Conservation (phyloP, 2,888 invertebrate genomes). For the Abrostola triplasia region DNA sequence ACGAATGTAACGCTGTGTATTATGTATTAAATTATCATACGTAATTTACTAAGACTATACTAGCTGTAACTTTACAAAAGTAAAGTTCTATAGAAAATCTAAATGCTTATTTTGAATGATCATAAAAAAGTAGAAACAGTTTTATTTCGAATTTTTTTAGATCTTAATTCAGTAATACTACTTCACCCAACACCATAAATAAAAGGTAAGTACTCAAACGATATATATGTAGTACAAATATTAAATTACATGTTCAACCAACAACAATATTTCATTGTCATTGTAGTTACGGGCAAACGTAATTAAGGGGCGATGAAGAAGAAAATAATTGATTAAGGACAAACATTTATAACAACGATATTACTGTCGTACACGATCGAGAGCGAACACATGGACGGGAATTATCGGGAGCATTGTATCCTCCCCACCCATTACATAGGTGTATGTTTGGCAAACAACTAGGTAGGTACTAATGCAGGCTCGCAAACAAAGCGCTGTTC, state of each 20-base stretch:
- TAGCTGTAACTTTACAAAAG: too few relatives aligned
- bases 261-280: constrained; percentile 44
- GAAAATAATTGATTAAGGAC: constrained; percentile 39
- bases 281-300: constrained; percentile 14
- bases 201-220: neutral
- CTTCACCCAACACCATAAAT: too few relatives aligned
- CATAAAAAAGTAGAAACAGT: too few relatives aligned
- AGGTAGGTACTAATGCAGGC: constrained; percentile 55
- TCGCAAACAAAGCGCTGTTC: constrained; percentile 47
- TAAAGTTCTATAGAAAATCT: too few relatives aligned
- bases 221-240: neutral
- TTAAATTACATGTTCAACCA: constrained; percentile 2
- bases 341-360: constrained; percentile 23
- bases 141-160: too few relatives aligned
- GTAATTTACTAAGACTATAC: too few relatives aligned
- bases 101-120: too few relatives aligned
- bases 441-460: constrained; percentile 61
- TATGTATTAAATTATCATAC: too few relatives aligned
- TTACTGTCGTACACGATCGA: constrained; percentile 2
- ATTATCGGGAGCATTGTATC: constrained; percentile 21
- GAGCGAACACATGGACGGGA: constrained; percentile 30
- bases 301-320: constrained; percentile 33
- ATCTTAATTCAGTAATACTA: too few relatives aligned
- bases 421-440: constrained; percentile 46
- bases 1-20: too few relatives aligned